Evolutionary conservation across 2,113 vertebrate species (phyloP).

Genomic region (Australoheros scitulus): DNA sequence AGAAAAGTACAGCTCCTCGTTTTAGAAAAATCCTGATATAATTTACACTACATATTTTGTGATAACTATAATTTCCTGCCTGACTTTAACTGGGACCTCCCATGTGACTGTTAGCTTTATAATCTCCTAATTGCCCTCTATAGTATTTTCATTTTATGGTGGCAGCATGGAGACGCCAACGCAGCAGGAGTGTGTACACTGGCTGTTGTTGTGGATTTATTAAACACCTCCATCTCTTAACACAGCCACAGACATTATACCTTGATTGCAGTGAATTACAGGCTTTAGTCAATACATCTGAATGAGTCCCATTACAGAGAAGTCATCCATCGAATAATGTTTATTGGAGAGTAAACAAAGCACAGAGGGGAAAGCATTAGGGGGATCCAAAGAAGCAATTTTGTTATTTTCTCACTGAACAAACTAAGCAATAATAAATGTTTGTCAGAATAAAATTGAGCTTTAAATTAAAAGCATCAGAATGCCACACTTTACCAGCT

Average conservation of each 20-base stretch:
- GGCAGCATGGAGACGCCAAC: not conserved
- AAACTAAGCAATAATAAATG: not conserved
- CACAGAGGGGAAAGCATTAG: not conserved
- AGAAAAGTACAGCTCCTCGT: not conserved
- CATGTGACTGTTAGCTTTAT: not conserved
- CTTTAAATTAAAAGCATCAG: not conserved
- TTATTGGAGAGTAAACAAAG: constrained; percentile 44
- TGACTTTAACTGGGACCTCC: not conserved
- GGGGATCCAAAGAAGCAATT: not conserved
- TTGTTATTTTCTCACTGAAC: not conserved
- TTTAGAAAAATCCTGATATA: not conserved
- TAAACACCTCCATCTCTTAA: constrained; percentile 15
- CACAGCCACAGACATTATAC: not conserved
- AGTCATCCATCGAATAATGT: constrained; percentile 31
- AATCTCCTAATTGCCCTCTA: not conserved
- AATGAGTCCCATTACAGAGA: constrained; percentile 26
- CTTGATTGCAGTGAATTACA: constrained; percentile 33
- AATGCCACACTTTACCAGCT: too few species aligned
- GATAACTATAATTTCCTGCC: not conserved
- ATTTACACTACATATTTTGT: not conserved
- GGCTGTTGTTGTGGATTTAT: not conserved
- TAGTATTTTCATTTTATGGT: not conserved
- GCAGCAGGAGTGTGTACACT: not conserved
- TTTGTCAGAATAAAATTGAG: not conserved
- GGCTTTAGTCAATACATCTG: constrained; percentile 18